Base-by-base conservation (phyloP, 1,140 invertebrate genomes). In the Atopsyche davidsoni region DNA sequence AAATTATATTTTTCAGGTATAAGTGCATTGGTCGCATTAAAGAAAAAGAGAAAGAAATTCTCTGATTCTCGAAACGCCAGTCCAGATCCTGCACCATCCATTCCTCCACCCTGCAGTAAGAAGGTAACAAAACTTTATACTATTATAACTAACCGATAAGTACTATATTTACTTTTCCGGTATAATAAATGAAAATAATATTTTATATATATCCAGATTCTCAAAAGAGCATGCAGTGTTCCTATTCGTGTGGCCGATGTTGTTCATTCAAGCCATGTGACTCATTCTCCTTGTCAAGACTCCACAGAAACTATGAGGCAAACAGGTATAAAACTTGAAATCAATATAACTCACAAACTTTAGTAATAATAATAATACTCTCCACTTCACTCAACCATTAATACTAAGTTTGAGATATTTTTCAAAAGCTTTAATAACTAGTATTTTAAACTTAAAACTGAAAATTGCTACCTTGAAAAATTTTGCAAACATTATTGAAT, bases 41-140 rank as follows among this genome's bases (percentile, higher is more conserved):
- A 81, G 57, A 80, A 80, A 55, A 89, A 87, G 66, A 77, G 85
- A 31, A 87, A 87, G 65, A 87, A 86, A 60, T 88, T 87, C 65
- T 86, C 83, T 1, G 78, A 83, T 23, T 87, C 84, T 16, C 75
- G 86, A 47, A 80, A 83, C 44, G 79, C 80, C 22, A 80, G 77
- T 25, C 79, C 80, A 2, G 74, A 69, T 22, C 72, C 75, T 32
- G 66, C 69, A 10, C 61, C 65, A n/a, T 67, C 64, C 46, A 64
- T 64, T 41, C 67, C 44, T 32, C 55, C 31, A 51, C 70, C 54
- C 59, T n/a, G n/a, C n/a, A 66, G 9, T 67, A 70, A 58, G 54
- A 58, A 58, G 46, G 55, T 57, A 34, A 25, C 57, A 61, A 9
- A n/a, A n/a, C n/a, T n/a, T n/a, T n/a, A n/a, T n/a, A n/a, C n/a